These are phyloP conservation scores for Palythoa grandis DNA, from an alignment of 92 coral and sea anemone genomes.

Conservation along the genomic window DNA sequence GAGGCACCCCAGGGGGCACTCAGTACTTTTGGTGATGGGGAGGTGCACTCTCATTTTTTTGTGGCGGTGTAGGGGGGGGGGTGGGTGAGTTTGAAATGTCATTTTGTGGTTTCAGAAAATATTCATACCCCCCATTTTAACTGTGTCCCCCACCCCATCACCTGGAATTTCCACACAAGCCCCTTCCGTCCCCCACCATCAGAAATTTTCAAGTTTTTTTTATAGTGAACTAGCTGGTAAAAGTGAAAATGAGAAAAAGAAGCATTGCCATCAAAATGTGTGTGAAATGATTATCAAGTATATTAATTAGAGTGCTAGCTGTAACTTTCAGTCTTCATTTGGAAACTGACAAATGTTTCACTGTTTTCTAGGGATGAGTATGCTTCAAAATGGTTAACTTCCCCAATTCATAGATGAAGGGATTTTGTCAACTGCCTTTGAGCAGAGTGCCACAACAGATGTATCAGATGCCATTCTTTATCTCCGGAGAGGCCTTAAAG, in stretches of 20 bases:
- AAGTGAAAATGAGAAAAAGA: too few species aligned
- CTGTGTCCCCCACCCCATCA: too few species aligned
- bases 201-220: too few species aligned
- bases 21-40: too few species aligned
- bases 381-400: conserved; percentile 30
- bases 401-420: conserved; percentile 28
- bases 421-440: conserved; percentile 22
- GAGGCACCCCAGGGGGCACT: background rate
- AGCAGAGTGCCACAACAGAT: conserved; percentile 26
- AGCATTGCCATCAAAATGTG: background rate
- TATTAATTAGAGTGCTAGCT: conserved; percentile 19
- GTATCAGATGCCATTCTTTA: conserved; percentile 35
- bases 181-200: too few species aligned
- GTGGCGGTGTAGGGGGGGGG: too few species aligned
- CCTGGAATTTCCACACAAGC: too few species aligned
- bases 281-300: background rate
- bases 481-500: conserved; percentile 47
- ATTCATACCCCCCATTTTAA: too few species aligned
- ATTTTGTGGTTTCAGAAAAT: too few species aligned
- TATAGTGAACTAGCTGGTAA: background rate
- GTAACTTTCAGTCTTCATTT: conserved; percentile 27
- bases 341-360: conserved; percentile 31
- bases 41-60: too few species aligned
- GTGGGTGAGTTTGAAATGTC: too few species aligned
- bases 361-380: conserved; percentile 36